A percentile compares a stretch with the other conserved stretches of the same genome.
Evolutionary conservation across 2,888 invertebrate species (phyloP).

Genomic region (Melipona beecheii): DNA sequence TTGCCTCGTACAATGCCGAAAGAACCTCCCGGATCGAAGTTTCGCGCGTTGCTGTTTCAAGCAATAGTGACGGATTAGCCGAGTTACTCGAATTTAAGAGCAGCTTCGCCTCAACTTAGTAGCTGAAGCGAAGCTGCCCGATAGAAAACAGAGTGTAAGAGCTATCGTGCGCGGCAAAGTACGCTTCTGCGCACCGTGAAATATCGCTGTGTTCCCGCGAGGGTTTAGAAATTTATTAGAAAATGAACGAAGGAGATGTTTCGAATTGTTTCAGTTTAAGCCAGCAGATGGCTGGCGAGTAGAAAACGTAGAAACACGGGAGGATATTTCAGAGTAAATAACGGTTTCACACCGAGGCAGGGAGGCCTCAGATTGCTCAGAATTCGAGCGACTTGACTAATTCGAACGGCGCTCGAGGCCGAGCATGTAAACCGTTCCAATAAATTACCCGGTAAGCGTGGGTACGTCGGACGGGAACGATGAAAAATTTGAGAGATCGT

Average conservation of each 20-base stretch:
- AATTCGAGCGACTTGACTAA: constrained; percentile 11
- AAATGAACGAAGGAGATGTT: not conserved
- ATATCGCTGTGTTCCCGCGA: too few relatives aligned
- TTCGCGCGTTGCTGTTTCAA: not conserved
- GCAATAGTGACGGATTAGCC: constrained; percentile 22
- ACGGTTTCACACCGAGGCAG: not conserved
- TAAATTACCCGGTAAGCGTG: constrained; percentile 46
- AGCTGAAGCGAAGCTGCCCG: not conserved
- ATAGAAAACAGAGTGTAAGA: not conserved
- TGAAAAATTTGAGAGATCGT: constrained; percentile 53
- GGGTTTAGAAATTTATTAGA: not conserved
- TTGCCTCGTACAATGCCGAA: not conserved
- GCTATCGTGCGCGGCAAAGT: too few relatives aligned
- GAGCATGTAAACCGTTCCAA: constrained; percentile 34
- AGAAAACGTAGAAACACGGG: not conserved
- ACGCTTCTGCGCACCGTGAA: too few relatives aligned
- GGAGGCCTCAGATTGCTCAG: not conserved
- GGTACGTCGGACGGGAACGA: constrained; percentile 43
- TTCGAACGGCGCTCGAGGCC: too few relatives aligned
- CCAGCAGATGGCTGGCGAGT: not conserved
- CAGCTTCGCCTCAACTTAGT: not conserved
- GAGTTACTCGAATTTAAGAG: not conserved
- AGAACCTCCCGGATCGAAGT: not conserved
- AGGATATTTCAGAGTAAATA: not conserved
- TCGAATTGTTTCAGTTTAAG: not conserved